These are phyloP conservation scores for Callyntrura guangdongensis DNA, from an alignment of 2,888 invertebrate species.

Conservation along the genomic window DNA sequence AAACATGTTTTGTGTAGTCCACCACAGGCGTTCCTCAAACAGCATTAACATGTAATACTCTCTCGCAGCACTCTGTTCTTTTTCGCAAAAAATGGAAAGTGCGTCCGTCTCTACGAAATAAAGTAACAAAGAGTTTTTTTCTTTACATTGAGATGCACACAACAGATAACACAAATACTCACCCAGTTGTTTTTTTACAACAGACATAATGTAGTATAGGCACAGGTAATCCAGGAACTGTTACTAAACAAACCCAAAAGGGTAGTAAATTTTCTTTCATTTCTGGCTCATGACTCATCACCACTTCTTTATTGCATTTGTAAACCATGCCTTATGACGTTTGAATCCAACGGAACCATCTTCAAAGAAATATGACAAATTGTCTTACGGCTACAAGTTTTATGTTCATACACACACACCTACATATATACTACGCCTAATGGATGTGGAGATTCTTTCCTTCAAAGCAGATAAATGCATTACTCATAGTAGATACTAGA, in stretches of 20 bases:
- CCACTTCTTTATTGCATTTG: constrained; percentile 2
- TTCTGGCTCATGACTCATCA: constrained; percentile 49
- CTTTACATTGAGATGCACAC: background rate
- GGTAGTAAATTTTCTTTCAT: constrained; percentile 32
- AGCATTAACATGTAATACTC: background rate
- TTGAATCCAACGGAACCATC: constrained; percentile 50
- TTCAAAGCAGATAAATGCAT: background rate
- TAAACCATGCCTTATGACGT: constrained; percentile 45
- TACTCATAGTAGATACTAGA: background rate
- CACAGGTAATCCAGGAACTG: constrained; percentile 60
- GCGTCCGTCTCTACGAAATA: background rate
- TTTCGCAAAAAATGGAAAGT: constrained; percentile 66
- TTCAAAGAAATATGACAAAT: constrained; percentile 66
- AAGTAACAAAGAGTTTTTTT: constrained; percentile 66
- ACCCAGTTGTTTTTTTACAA: too few species aligned
- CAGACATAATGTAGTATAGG: background rate
- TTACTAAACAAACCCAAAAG: constrained; percentile 51
- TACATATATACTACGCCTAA: background rate
- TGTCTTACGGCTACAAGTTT: constrained; percentile 52
- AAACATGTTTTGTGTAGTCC: constrained; percentile 31
- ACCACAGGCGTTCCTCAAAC: constrained; percentile 17
- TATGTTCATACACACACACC: background rate
- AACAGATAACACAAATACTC: background rate
- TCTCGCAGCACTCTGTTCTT: background rate
- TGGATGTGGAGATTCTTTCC: background rate